Conservation (phyloP, 53 echinoderm and acorn worm species). For the Patiria pectinifera region DNA sequence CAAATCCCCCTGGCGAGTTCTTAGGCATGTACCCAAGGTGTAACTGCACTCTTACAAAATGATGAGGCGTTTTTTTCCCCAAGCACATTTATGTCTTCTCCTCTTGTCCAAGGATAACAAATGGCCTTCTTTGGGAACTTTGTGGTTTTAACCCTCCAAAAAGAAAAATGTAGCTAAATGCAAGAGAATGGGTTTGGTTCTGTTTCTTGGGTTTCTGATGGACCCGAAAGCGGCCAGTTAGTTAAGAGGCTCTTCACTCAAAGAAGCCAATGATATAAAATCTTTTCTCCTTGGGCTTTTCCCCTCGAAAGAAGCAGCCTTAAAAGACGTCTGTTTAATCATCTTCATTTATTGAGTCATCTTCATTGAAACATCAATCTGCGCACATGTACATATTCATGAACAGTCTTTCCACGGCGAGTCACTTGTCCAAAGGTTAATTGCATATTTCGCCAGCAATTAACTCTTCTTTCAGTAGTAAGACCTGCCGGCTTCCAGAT, state of each 20-base stretch:
- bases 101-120: background rate
- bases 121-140: background rate
- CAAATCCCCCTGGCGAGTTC: background rate
- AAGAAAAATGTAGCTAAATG: too few species aligned
- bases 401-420: too few species aligned
- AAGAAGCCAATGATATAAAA: background rate
- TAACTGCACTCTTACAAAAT: background rate
- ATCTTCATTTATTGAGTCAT: background rate
- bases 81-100: conserved; percentile 21
- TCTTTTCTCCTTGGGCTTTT: background rate
- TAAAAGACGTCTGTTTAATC: background rate
- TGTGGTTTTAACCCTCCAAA: background rate
- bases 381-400: background rate
- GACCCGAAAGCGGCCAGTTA: conserved; percentile 1
- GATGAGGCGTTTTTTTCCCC: too few species aligned
- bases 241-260: background rate
- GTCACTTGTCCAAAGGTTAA: background rate
- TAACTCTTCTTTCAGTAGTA: background rate
- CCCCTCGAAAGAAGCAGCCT: background rate
- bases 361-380: background rate
- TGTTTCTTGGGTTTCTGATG: background rate
- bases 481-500: background rate
- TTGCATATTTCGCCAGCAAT: conserved; percentile 2
- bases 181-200: too few species aligned
- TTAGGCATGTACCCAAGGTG: background rate